Conservation (phyloP, 1,140 invertebrate species). For the Ips typographus region DNA sequence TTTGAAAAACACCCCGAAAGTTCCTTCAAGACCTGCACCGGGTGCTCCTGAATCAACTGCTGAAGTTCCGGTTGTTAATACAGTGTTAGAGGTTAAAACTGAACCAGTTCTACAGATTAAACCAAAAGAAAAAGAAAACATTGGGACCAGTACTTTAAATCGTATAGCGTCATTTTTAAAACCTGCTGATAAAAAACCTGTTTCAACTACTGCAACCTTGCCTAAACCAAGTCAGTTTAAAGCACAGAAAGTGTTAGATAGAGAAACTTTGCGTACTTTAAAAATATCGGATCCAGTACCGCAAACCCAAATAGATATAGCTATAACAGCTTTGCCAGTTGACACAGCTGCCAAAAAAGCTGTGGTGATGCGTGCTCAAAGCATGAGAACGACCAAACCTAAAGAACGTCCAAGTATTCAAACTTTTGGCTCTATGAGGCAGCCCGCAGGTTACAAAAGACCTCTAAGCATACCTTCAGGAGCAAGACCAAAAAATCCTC, state of each 20-base stretch:
- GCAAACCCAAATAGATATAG: constrained; percentile 65
- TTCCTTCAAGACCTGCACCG: constrained; percentile 59
- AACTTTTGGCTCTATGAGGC: constrained; percentile 77
- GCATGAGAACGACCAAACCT: constrained; percentile 66
- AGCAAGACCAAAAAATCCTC: constrained; percentile 64
- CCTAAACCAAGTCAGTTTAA: constrained; percentile 61
- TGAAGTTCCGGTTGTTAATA: constrained; percentile 50
- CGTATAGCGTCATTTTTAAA: constrained; percentile 78
- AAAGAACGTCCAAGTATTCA: constrained; percentile 63
- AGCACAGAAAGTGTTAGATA: constrained; percentile 66
- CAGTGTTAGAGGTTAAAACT: constrained; percentile 47
- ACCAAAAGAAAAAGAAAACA: constrained; percentile 55
- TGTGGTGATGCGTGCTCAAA: constrained; percentile 71
- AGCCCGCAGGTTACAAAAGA: constrained; percentile 60
- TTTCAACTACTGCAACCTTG: constrained; percentile 60
- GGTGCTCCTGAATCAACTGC: constrained; percentile 57
- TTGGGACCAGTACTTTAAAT: constrained; percentile 62
- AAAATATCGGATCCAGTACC: constrained; percentile 81
- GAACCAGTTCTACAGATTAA: constrained; percentile 46
- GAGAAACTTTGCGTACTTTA: constrained; percentile 68
- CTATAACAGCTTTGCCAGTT: constrained; percentile 60
- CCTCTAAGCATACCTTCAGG: constrained; percentile 68
- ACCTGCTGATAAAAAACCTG: constrained; percentile 60
- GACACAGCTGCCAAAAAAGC: constrained; percentile 54
- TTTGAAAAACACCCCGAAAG: constrained; percentile 55